Evolutionary conservation across 2,888 invertebrate species (phyloP).

Genomic region (Tanypteryx hageni): DNA sequence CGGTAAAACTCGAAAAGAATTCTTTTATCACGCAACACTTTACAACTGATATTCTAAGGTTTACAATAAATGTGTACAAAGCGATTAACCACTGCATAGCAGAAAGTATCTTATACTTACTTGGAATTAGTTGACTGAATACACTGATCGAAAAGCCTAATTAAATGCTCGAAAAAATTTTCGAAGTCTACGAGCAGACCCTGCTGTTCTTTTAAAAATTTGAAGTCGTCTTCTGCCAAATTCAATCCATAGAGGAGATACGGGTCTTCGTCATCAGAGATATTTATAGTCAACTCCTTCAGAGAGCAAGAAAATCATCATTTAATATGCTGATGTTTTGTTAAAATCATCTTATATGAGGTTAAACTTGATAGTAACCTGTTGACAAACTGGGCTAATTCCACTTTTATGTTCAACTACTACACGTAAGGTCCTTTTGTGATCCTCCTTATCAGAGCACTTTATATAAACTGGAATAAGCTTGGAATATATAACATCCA

Average conservation of each 20-base stretch:
- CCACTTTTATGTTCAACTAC: constrained; percentile 54
- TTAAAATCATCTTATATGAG: no score
- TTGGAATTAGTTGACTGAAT: constrained; percentile 71
- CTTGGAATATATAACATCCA: no score
- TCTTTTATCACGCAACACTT: not conserved
- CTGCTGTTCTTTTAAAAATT: constrained; percentile 84
- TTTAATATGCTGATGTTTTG: not conserved
- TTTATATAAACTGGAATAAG: no score
- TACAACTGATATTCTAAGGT: not conserved
- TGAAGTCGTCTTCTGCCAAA: constrained; percentile 84
- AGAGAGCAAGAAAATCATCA: constrained; percentile 65
- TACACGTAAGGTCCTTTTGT: constrained; percentile 63
- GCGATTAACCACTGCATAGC: not conserved
- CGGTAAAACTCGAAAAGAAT: not conserved
- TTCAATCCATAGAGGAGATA: constrained; percentile 83
- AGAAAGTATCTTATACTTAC: not conserved
- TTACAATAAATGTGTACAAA: not conserved
- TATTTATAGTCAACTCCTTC: constrained; percentile 77
- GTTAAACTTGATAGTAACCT: not conserved
- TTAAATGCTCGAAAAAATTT: constrained; percentile 84
- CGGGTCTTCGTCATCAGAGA: constrained; percentile 84
- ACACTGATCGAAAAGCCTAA: constrained; percentile 83
- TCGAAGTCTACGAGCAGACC: constrained; percentile 87
- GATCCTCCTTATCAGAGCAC: constrained; percentile 38
- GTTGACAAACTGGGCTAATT: constrained; percentile 63